Percentiles rank a stretch among this genome's conserved stretches.
phyloP scores from a whole-genome alignment of 1,140 invertebrate species.

The Diachasma alloeum region DNA sequence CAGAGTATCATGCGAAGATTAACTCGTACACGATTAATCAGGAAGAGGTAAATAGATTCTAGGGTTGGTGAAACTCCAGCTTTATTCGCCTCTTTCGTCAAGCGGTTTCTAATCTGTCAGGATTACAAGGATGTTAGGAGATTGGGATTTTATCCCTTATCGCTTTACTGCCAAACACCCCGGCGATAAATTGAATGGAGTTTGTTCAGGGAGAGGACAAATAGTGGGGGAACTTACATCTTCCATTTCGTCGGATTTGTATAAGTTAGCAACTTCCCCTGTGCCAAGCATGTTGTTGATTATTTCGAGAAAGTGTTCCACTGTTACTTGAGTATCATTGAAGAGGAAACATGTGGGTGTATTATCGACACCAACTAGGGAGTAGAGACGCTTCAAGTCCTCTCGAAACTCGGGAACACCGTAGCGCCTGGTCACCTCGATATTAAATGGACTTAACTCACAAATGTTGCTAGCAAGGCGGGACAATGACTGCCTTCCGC shows the following conservation, averaged over 20 bases:
- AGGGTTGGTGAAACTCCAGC: slow-evolving; percentile 72
- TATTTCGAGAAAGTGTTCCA: slow-evolving; percentile 86
- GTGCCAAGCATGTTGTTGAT: slow-evolving; percentile 87
- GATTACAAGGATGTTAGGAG: slow-evolving; percentile 13
- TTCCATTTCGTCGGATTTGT: slow-evolving; percentile 85
- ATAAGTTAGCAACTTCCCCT: slow-evolving; percentile 84
- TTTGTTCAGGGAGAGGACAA: not conserved
- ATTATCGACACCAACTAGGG: slow-evolving; percentile 75
- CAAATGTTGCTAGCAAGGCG: slow-evolving; percentile 81
- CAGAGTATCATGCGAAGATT: slow-evolving; percentile 85
- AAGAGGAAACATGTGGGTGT: slow-evolving; percentile 83
- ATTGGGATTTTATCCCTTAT: not conserved
- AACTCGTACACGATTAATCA: slow-evolving; percentile 77
- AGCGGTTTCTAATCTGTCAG: slow-evolving; percentile 73
- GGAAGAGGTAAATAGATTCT: slow-evolving; percentile 75
- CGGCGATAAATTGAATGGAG: not conserved
- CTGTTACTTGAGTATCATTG: slow-evolving; percentile 82
- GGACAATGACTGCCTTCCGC: slow-evolving; percentile 81
- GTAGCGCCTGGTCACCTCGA: slow-evolving; percentile 81
- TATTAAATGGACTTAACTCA: slow-evolving; percentile 79
- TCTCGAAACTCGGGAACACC: slow-evolving; percentile 80
- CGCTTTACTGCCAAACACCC: not conserved
- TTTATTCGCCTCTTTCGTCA: slow-evolving; percentile 73
- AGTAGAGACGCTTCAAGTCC: slow-evolving; percentile 82
- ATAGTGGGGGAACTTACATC: slow-evolving; percentile 66